Conservation (phyloP, 2,113 vertebrate species). For the Pachyramphus minor region DNA sequence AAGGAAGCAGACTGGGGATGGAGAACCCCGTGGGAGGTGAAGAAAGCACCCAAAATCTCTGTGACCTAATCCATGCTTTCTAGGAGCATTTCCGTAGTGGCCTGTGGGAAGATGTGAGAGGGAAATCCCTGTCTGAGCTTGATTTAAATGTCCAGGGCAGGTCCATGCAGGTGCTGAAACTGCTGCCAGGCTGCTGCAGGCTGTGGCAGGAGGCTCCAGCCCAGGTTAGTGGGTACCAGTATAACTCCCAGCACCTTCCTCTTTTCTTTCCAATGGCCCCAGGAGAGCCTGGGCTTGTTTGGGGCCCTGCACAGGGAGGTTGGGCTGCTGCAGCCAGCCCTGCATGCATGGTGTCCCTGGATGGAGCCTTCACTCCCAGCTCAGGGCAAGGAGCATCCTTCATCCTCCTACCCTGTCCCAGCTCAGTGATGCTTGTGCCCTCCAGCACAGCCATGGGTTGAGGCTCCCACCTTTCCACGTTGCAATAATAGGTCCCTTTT, state of each 20-base stretch:
- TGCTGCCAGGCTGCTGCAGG: not conserved
- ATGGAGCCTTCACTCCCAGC: not conserved
- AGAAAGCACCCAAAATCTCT: not conserved
- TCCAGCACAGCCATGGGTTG: rapidly evolving
- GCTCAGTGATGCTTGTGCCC: rapidly evolving
- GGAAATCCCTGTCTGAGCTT: not conserved
- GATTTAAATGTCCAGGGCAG: not conserved
- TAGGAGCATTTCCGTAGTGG: not conserved
- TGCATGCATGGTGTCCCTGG: rapidly evolving
- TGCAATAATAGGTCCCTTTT: not conserved
- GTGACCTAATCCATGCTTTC: not conserved
- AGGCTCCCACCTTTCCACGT: not conserved
- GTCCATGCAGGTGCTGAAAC: not conserved
- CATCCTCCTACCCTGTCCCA: not conserved
- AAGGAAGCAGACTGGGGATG: not conserved
- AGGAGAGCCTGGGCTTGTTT: not conserved
- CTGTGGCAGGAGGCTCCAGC: not conserved
- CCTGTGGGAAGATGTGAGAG: not conserved
- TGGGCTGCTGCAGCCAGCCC: not conserved
- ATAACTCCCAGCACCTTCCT: not conserved
- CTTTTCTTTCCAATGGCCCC: not conserved
- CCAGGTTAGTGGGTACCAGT: not conserved
- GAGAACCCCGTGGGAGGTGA: not conserved
- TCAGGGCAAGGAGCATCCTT: not conserved
- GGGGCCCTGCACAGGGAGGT: not conserved